Base-by-base conservation (phyloP, 1,140 invertebrate genomes). In the Nymphalis io region DNA sequence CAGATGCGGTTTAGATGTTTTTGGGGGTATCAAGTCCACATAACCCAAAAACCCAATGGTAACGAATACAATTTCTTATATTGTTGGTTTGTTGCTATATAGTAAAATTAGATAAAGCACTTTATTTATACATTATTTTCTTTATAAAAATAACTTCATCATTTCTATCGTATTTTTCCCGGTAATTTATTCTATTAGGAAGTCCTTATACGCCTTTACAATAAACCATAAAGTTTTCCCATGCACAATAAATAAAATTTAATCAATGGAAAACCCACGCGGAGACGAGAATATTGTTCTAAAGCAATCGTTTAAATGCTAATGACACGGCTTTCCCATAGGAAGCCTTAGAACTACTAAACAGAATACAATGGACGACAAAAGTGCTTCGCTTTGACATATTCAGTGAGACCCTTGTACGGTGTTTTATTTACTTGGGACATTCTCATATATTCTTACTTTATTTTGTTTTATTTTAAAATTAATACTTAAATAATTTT, bases 291-390 rank as follows among this genome's bases (percentile, higher is more conserved):
- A 44, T 62, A 69, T 62, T 69, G 61, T 64, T 64, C 33, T 67
- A 46, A 55, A 18, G 64, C 64, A 48, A 67, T 67, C 73, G 46
- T 79, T 75, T 72, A 74, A 68, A 77, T 74, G 68, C 42, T 69
- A 75, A 79, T 77, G 60, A 58, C 65, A 64, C 58, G 46, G 21
- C 39, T 75, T 73, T 74, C 79, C 72, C 72, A 79, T 69, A 68
- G 70, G 76, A 75, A 67, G 42, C 64, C 44, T 38, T 67, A 46
- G 57, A 67, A 67, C 60, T 67, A 67, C 64, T 23, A 66, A 58
- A 57, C 48, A 46, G 44, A 46, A 64, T 53, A 53, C 60, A 64
- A 20, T 64, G 16, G 18, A 40, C 5, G 21, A 12, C 27, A 63
- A 13, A 63, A 63, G 40, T 33, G 21, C 39, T 53, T 13, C 23